A percentile compares a stretch with the other conserved stretches of the same genome.
phyloP scores from a whole-genome alignment of 1,140 invertebrate species.

The Carcinoscorpius rotundicauda region DNA sequence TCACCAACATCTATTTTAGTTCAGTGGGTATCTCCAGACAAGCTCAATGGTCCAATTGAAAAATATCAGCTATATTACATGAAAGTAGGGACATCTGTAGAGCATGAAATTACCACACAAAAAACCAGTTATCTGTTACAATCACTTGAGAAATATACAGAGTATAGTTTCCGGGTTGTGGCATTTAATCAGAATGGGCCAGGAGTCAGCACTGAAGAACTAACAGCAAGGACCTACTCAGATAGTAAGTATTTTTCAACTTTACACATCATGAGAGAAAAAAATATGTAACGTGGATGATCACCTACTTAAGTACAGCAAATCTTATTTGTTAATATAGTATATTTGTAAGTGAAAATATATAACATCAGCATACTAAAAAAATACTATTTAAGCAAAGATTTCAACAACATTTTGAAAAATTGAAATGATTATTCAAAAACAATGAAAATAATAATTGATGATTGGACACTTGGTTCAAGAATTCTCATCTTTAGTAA shows the following conservation, averaged over 20 bases:
- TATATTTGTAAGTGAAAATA: too few species aligned
- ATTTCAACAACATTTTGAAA: too few species aligned
- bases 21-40: slow-evolving; percentile 54
- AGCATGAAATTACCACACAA: slow-evolving; percentile 44
- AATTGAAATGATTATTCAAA: too few species aligned
- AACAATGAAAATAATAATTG: too few species aligned
- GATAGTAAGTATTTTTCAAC: slow-evolving; percentile 33
- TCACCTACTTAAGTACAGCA: slow-evolving; percentile 26
- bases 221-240: slow-evolving; percentile 60
- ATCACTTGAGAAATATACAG: slow-evolving; percentile 55
- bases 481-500: too few species aligned
- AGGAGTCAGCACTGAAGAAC: slow-evolving; percentile 60
- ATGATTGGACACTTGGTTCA: too few species aligned
- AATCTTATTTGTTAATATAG: too few species aligned
- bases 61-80: slow-evolving; percentile 66
- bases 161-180: slow-evolving; percentile 69
- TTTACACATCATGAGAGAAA: slow-evolving; percentile 19
- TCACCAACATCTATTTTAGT: slow-evolving; percentile 54
- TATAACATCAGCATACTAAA: too few species aligned
- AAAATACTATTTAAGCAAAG: too few species aligned
- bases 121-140: slow-evolving; percentile 44
- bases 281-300: slow-evolving; percentile 17
- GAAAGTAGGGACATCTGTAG: slow-evolving; percentile 48
- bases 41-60: slow-evolving; percentile 35
- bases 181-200: slow-evolving; percentile 69